Evolutionary conservation across 2,113 vertebrate species (phyloP).

Genomic region (Micromys minutus): DNA sequence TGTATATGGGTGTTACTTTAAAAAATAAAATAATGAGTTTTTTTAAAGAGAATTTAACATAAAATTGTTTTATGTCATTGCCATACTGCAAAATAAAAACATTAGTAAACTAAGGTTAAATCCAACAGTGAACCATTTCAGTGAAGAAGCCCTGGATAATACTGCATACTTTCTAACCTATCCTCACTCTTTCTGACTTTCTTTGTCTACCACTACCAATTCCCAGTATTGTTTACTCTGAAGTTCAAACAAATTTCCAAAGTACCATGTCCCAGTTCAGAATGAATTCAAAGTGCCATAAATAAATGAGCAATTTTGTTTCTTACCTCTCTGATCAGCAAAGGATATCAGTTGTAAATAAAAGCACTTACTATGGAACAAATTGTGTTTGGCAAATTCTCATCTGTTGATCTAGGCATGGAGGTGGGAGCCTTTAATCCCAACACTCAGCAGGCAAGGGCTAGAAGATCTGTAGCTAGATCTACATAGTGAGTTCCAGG

Average conservation of each 20-base stretch:
- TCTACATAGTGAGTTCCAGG: neutral
- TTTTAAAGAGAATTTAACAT: neutral
- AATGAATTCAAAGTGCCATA: neutral
- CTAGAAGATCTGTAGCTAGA: neutral
- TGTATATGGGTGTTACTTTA: neutral
- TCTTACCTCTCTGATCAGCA: neutral
- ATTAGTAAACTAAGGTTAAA: neutral
- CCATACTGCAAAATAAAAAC: neutral
- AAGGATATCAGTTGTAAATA: neutral
- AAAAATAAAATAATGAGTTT: neutral
- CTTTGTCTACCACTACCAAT: neutral
- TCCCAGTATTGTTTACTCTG: neutral
- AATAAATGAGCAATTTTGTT: neutral
- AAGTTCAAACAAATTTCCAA: neutral
- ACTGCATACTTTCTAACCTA: neutral
- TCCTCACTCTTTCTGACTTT: neutral
- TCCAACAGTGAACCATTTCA: neutral
- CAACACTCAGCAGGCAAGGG: neutral
- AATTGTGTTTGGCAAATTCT: neutral
- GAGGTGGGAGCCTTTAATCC: neutral
- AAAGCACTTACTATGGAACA: neutral
- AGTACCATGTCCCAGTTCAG: neutral
- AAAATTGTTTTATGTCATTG: neutral
- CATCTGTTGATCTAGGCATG: neutral
- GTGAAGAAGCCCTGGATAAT: neutral